Percentiles rank a stretch among this genome's conserved stretches.
phyloP scores from a whole-genome alignment of 64 coral and sea anemone species.

The Cladopsammia gracilis region DNA sequence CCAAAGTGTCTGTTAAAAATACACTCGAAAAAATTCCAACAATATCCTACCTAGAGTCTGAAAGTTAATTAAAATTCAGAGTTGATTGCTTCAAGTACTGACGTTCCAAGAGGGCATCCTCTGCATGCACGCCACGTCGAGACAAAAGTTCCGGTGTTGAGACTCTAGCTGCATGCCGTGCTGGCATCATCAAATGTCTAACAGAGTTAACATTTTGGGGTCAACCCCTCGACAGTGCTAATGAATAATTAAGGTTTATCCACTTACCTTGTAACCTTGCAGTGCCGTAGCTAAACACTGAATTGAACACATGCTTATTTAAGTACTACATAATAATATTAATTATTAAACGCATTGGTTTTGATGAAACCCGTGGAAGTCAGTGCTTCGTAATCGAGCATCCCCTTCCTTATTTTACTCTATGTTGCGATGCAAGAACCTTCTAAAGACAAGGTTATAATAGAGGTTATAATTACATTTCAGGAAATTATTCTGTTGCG shows the following conservation, averaged over 20 bases:
- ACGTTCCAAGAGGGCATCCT: not conserved
- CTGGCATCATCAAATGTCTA: not conserved
- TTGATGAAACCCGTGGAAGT: too few species aligned
- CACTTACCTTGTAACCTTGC: too few species aligned
- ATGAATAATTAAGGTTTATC: too few species aligned
- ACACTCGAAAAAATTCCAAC: not conserved
- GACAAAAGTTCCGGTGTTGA: not conserved
- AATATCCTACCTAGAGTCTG: not conserved
- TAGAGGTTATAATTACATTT: too few species aligned
- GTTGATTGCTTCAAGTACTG: not conserved
- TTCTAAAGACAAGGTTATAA: too few species aligned
- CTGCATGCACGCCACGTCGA: not conserved
- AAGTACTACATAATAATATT: too few species aligned
- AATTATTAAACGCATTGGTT: too few species aligned
- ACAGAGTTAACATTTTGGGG: not conserved
- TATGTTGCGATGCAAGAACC: too few species aligned
- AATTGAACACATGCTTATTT: too few species aligned
- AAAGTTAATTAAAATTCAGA: not conserved
- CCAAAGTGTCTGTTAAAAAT: not conserved
- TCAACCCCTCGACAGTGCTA: too few species aligned
- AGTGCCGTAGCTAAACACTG: too few species aligned
- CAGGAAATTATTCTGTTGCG: constrained; percentile 2
- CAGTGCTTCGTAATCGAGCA: not conserved
- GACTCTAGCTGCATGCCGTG: not conserved
- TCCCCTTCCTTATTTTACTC: too few species aligned